Evolutionary conservation across 2,113 vertebrate species (phyloP), one percentile per base, ranked within the genome.

Genomic region (Okapia johnstoni): DNA sequence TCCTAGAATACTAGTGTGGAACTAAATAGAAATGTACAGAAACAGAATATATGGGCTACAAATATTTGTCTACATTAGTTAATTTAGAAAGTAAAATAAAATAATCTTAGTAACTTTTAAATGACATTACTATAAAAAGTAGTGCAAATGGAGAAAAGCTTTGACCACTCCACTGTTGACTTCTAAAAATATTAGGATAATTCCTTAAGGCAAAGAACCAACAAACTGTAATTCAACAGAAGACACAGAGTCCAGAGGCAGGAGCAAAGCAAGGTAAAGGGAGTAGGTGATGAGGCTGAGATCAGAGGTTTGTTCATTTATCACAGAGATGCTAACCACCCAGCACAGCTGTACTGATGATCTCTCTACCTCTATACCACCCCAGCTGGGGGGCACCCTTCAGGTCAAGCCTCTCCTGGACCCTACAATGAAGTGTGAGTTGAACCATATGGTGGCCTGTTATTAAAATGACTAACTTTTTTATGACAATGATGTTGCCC

Each of bases 21-120:
- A n/a, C 15, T 33, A 25, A 9, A 81, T 0, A 73, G 48, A 93
- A 61, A 63, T 85, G 16, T 43, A 91, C 0, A 94, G 54, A 90
- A 89, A 84, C 7, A 70, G 54, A 93, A 83, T 26, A 48, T 6
- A 28, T 33, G 15, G 23, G 25, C 46, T 43, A 33, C 40, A 81
- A 3, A 77, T 17, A 81, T 7, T 73, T 13, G 33, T 79, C 36
- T 57, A 84, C 19, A 81, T 11, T 95, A 66, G 14, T 93, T 66
- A 88, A 84, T 85, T 93, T 70, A 88, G 19, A 92, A 86, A 89
- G 25, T 23, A 89, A 92, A 96, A 58, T 23, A 54, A 83, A 87
- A 60, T 36, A 48, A 92, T 76, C 21, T 2, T 43, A 92, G 13
- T 79, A 46, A 63, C 46, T 87, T 93, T n/a, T 86, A 96, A 94